A percentile compares a stretch with the other conserved stretches of the same genome.
phyloP scores from a whole-genome alignment of 2,797 vertebrate genomes.

The Euthynnus affinis region DNA sequence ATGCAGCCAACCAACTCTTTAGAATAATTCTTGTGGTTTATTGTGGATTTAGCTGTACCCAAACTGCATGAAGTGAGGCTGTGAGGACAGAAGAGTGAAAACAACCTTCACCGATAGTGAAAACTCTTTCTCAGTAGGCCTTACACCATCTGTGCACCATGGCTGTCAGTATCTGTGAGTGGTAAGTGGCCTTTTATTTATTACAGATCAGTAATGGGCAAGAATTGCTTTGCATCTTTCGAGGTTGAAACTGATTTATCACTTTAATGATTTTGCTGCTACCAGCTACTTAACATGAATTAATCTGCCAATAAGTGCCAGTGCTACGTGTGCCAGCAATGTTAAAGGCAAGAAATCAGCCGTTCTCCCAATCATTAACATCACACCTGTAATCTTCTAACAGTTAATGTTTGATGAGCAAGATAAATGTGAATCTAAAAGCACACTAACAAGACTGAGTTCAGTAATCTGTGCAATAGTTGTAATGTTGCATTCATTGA shows the following conservation, averaged over 20 bases:
- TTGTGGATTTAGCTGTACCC: not conserved
- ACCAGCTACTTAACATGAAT: slow-evolving; percentile 5
- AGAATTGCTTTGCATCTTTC: not conserved
- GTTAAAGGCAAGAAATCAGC: not conserved
- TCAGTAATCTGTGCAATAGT: not conserved
- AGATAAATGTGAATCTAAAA: not conserved
- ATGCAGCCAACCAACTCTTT: too few species aligned
- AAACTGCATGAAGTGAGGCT: not conserved
- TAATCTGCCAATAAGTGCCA: not conserved
- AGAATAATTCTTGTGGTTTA: not conserved
- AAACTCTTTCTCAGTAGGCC: not conserved
- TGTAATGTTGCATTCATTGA: not conserved
- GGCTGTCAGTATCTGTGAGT: slow-evolving; percentile 38
- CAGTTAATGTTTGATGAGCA: not conserved
- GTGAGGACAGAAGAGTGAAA: slow-evolving; percentile 7
- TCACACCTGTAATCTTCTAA: not conserved
- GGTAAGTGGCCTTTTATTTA: slow-evolving; percentile 35
- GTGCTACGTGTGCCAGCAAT: not conserved
- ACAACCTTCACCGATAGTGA: not conserved
- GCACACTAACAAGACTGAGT: too few species aligned
- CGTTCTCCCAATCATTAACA: slow-evolving; percentile 4
- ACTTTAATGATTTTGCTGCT: not conserved
- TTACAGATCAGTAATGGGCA: not conserved
- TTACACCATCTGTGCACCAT: slow-evolving; percentile 26
- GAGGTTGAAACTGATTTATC: not conserved